Evolutionary conservation across 92 coral and sea anemone genomes (phyloP), one percentile per base, ranked within the genome.

Genomic region (Parazoanthus swiftii): DNA sequence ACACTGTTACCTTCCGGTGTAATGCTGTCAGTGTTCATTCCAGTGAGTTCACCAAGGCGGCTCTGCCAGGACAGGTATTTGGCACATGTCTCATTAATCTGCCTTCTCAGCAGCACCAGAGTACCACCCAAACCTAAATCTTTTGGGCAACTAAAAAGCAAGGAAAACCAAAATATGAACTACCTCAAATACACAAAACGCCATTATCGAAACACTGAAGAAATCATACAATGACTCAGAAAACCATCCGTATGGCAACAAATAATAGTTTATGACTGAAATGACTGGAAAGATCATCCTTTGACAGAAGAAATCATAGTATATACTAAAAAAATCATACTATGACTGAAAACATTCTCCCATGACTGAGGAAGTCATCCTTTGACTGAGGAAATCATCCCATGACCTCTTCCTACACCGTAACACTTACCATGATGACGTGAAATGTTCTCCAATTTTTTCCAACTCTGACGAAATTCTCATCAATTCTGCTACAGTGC

Each of bases 111-210:
- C 77, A 85, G 20, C 37, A 70, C 81, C 23, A 92, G 90, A 21
- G 92, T 73, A 23, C 92, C 89, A 39, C 97, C 93, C 80, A 94
- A 83, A 73, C 97, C 97, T 71, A 79, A 75, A 21, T 77, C 89
- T 20, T 81, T 74, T 10, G 81, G 66, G 46, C 89, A 91, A 80
- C 95, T 93, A 51, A 33, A 46, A 83, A 42, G 6, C 66, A 89
- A 74, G 9, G 42, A 80, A 29, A 44, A 74, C 10, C 44, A 71
- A 26, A 73, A n/a, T 23, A 71, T 1, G 2, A 33, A 23, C 39
- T 37, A 1, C 3, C 46, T 3, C 37, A 2, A 15, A 13, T 8
- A 56, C 20, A 23, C 25, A 20, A 7, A 63, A 13, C 25, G 26
- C 70, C 8, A 63, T 63, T 18, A 26, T 63, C n/a, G 70, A 18